A percentile compares a stretch with the other conserved stretches of the same genome.
These are phyloP conservation scores for Etheostoma perlongum DNA, from an alignment of 2,797 vertebrate species.

Conservation along the genomic window DNA sequence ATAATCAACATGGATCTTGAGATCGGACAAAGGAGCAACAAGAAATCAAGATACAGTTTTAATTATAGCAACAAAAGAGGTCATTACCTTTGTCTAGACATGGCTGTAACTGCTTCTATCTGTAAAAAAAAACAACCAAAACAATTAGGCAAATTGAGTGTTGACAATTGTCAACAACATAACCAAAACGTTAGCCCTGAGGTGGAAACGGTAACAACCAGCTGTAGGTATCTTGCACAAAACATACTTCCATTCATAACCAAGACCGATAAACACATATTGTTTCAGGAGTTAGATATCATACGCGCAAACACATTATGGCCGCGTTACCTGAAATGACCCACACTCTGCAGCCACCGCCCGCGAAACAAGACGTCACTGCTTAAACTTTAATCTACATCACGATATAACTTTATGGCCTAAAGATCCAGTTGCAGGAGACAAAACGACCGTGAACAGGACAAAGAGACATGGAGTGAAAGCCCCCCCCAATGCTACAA, in stretches of 20 bases:
- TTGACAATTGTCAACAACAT: neutral
- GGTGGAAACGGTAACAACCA: neutral
- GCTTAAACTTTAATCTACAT: neutral
- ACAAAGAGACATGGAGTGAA: constrained; percentile 16
- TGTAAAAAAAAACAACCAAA: neutral
- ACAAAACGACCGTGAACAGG: neutral
- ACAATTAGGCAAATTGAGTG: neutral
- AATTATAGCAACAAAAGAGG: neutral
- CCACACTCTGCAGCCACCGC: neutral
- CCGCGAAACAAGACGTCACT: neutral
- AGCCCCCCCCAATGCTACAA: neutral
- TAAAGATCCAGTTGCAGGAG: neutral
- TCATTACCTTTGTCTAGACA: constrained; percentile 47
- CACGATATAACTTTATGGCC: accelerated
- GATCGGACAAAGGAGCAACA: neutral
- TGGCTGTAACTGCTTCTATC: constrained; percentile 8
- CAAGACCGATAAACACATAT: neutral
- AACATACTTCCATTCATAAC: neutral
- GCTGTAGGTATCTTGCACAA: neutral
- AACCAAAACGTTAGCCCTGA: constrained; percentile 15
- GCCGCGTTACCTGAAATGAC: neutral
- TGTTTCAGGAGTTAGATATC: neutral
- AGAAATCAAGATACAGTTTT: neutral
- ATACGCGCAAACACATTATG: constrained; percentile 4
- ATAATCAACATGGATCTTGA: constrained; percentile 12